These are phyloP conservation scores for Okapia johnstoni DNA, from an alignment of 2,113 vertebrate species.

Conservation along the genomic window DNA sequence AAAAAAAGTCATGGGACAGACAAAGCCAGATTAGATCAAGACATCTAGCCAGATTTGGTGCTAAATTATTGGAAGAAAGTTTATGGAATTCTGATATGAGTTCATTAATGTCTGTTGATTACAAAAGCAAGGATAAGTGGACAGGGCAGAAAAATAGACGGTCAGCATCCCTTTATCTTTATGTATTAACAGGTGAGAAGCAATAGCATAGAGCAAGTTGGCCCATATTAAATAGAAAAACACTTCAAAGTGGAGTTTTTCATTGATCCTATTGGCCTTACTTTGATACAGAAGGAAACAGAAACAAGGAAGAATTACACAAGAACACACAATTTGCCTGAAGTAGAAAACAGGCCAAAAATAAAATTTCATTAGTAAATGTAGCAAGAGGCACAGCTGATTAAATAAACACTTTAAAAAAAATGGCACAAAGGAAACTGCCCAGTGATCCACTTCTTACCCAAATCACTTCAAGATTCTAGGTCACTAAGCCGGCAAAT, in stretches of 20 bases:
- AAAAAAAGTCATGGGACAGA: background rate
- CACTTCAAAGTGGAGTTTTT: background rate
- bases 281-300: background rate
- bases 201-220: background rate
- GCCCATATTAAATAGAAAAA: background rate
- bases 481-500: background rate
- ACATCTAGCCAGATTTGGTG: background rate
- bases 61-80: background rate
- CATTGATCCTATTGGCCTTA: background rate
- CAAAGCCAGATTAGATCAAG: background rate
- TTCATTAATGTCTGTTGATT: background rate
- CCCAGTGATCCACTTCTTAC: background rate
- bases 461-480: background rate
- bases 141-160: background rate
- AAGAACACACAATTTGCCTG: background rate
- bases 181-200: background rate
- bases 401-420: background rate
- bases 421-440: background rate
- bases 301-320: background rate
- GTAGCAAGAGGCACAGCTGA: background rate
- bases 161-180: background rate
- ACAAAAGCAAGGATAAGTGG: background rate
- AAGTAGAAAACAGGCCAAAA: background rate
- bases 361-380: background rate
- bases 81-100: background rate